These are phyloP conservation scores for Dolichallabes microphthalmus DNA, from an alignment of 2,113 vertebrate species.

Conservation along the genomic window DNA sequence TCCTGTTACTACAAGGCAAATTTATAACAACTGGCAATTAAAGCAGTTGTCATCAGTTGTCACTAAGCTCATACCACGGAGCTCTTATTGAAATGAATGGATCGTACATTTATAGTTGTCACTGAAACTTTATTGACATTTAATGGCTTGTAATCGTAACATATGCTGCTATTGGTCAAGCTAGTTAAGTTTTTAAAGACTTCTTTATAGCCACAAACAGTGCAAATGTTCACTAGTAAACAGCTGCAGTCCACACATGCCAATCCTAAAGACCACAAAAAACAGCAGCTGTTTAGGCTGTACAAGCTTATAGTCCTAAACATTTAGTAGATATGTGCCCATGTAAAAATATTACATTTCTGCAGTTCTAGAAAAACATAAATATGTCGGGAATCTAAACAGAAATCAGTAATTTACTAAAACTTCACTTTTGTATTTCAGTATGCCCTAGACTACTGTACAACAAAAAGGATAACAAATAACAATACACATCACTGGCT, in stretches of 20 bases:
- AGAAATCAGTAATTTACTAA: neutral
- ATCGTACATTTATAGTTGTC: constrained; percentile 25
- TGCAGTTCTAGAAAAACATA: neutral
- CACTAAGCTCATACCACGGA: constrained; percentile 9
- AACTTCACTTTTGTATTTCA: neutral
- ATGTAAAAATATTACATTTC: neutral
- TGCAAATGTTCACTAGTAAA: constrained; percentile 6
- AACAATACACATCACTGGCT: neutral
- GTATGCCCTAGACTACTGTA: neutral
- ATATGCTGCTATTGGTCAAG: constrained; percentile 17
- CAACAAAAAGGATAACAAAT: neutral
- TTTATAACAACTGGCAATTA: neutral
- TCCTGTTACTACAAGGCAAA: neutral
- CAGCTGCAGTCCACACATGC: constrained; percentile 15
- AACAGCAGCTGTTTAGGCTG: neutral
- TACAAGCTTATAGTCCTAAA: neutral
- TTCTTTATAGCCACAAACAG: neutral
- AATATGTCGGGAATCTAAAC: neutral
- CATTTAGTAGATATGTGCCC: neutral
- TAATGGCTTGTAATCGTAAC: neutral
- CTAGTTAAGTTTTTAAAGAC: constrained; percentile 1
- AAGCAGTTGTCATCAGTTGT: constrained; percentile 29
- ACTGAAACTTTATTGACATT: neutral
- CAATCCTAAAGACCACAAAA: neutral
- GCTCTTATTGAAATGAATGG: neutral